Conservation (phyloP, 2,113 vertebrate species). For the Dromaius novaehollandiae region DNA sequence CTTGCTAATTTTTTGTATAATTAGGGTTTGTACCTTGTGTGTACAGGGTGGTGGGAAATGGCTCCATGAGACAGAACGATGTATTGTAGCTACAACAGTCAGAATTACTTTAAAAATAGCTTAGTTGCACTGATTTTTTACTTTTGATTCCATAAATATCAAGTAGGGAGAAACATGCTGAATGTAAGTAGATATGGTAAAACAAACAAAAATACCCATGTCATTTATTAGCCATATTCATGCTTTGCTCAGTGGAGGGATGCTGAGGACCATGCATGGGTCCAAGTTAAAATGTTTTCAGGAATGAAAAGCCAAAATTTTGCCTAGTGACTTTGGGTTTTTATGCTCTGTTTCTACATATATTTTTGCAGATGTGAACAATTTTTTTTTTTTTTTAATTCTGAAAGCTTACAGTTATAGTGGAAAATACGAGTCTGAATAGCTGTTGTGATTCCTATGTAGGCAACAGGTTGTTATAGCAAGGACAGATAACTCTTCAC, state of each 20-base stretch:
- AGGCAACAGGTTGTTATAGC: not conserved
- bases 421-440: not conserved
- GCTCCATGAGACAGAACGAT: accelerated
- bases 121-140: not conserved
- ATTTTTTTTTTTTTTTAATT: not conserved
- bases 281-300: not conserved
- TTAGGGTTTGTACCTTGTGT: not conserved
- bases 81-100: not conserved
- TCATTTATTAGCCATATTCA: not conserved
- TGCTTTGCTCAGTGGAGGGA: not conserved
- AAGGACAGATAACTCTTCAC: not conserved
- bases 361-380: not conserved
- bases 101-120: not conserved
- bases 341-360: not conserved
- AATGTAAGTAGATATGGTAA: not conserved
- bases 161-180: not conserved
- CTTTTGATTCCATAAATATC: not conserved
- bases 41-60: accelerated
- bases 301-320: not conserved
- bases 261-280: accelerated
- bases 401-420: not conserved
- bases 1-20: not conserved
- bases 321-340: not conserved
- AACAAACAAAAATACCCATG: not conserved
- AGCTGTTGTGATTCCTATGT: not conserved